phyloP scores from a whole-genome alignment of 2,888 invertebrate species.

The Himalopsyche anomala region DNA sequence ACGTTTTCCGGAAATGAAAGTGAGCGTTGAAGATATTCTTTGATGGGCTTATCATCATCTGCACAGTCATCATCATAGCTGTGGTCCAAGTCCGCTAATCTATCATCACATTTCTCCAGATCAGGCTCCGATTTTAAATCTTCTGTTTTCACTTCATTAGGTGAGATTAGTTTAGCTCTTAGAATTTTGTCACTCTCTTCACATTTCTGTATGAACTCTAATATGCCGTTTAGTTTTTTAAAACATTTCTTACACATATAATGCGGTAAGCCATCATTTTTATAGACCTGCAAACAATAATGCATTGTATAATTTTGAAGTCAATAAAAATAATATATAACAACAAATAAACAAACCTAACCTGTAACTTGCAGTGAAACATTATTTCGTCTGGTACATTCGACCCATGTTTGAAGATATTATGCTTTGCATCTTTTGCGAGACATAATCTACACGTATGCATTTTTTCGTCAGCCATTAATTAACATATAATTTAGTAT shows the following conservation, averaged over 20 bases:
- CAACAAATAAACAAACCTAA: constrained; percentile 16
- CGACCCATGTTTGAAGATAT: constrained; percentile 50
- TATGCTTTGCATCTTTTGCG: constrained; percentile 45
- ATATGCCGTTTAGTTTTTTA: constrained; percentile 48
- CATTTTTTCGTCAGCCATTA: neutral
- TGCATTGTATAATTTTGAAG: too few relatives aligned
- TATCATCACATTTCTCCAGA: constrained; percentile 52
- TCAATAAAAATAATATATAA: too few relatives aligned
- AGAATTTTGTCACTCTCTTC: constrained; percentile 58
- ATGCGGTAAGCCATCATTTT: constrained; percentile 61
- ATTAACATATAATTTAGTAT: neutral
- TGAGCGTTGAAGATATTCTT: constrained; percentile 14
- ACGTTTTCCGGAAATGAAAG: neutral
- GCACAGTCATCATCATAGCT: neutral
- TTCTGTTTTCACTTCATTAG: constrained; percentile 42
- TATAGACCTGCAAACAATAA: constrained; percentile 46
- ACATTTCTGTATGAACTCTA: constrained; percentile 53
- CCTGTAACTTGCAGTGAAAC: constrained; percentile 55
- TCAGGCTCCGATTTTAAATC: constrained; percentile 47
- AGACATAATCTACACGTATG: constrained; percentile 54
- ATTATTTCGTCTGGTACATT: constrained; percentile 51
- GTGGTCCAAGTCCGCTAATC: constrained; percentile 45
- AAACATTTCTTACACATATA: constrained; percentile 56
- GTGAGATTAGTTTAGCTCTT: constrained; percentile 37
- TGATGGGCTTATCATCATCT: constrained; percentile 45